Evolutionary conservation across 2,888 invertebrate genomes (phyloP).

Genomic region (Euplagia quadripunctaria): DNA sequence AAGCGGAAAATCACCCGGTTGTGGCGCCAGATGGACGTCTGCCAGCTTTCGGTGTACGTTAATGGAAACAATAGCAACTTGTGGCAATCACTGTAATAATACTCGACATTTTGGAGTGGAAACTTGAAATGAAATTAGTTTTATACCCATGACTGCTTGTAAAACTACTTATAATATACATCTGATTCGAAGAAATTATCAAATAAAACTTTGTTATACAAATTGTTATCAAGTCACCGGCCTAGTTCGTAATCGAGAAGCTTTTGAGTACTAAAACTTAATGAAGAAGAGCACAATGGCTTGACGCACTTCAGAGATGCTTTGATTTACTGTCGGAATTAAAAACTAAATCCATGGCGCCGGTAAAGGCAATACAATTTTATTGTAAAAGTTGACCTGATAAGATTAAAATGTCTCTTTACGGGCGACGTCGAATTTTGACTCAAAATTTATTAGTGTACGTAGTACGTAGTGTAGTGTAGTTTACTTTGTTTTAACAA

Average conservation of each 20-base stretch:
- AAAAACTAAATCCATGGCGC: too few species aligned
- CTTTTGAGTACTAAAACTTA: too few species aligned
- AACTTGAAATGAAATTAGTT: not conserved
- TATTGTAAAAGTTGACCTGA: too few species aligned
- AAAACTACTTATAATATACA: not conserved
- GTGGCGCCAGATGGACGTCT: slow-evolving; percentile 74
- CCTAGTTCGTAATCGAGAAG: too few species aligned
- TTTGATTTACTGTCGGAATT: too few species aligned
- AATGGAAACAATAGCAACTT: slow-evolving; percentile 26
- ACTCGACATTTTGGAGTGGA: not conserved
- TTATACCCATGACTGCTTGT: not conserved
- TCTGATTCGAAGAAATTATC: not conserved
- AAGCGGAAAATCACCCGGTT: slow-evolving; percentile 76
- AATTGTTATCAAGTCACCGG: not conserved
- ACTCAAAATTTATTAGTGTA: too few species aligned
- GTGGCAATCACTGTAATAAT: slow-evolving; percentile 4
- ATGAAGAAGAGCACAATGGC: too few species aligned
- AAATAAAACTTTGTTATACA: not conserved
- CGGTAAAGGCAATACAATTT: too few species aligned
- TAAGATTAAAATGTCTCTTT: too few species aligned
- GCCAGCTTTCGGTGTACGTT: slow-evolving; percentile 65
- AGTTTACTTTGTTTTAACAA: too few species aligned
- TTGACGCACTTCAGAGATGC: too few species aligned
- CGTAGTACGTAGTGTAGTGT: not conserved
- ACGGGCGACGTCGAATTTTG: too few species aligned